Percentiles rank a stretch among this genome's conserved stretches.
These are phyloP conservation scores for Drosophila azteca DNA, from an alignment of 1,140 invertebrate species.

Conservation along the genomic window DNA sequence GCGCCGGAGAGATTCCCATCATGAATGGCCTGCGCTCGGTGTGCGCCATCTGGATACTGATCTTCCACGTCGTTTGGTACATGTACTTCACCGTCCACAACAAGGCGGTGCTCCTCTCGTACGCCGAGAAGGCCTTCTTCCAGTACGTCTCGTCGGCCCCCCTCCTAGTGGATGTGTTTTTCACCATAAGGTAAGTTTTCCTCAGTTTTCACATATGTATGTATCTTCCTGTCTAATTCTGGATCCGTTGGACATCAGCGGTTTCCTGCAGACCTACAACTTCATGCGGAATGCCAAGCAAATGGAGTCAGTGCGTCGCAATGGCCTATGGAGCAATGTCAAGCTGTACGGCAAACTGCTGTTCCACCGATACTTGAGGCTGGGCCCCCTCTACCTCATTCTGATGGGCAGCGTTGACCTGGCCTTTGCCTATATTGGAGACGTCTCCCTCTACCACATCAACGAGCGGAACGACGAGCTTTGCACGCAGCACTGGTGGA, in stretches of 20 bases:
- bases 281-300: constrained; percentile 75
- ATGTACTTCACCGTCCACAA: constrained; percentile 83
- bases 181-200: constrained; percentile 75
- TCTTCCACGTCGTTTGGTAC: constrained; percentile 80
- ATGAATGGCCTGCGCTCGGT: constrained; percentile 80
- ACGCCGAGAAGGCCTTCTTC: constrained; percentile 67
- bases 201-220: neutral
- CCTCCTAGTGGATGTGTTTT: constrained; percentile 80
- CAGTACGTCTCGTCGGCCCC: constrained; percentile 78
- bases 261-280: constrained; percentile 80
- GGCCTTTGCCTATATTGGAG: constrained; percentile 84
- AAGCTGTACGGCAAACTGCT: constrained; percentile 74
- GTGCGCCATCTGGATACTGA: constrained; percentile 74
- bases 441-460: constrained; percentile 84
- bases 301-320: constrained; percentile 66
- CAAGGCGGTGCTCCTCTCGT: constrained; percentile 70
- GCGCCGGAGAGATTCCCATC: constrained; percentile 66
- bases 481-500: constrained; percentile 87
- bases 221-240: neutral
- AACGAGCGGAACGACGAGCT: constrained; percentile 84
- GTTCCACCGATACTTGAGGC: constrained; percentile 78
- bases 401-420: constrained; percentile 85
- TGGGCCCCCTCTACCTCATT: constrained; percentile 86
- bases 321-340: constrained; percentile 54
- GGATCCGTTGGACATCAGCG: constrained; percentile 40